phyloP scores from a whole-genome alignment of 2,113 vertebrate species.

The Ibidorhyncha struthersii region DNA sequence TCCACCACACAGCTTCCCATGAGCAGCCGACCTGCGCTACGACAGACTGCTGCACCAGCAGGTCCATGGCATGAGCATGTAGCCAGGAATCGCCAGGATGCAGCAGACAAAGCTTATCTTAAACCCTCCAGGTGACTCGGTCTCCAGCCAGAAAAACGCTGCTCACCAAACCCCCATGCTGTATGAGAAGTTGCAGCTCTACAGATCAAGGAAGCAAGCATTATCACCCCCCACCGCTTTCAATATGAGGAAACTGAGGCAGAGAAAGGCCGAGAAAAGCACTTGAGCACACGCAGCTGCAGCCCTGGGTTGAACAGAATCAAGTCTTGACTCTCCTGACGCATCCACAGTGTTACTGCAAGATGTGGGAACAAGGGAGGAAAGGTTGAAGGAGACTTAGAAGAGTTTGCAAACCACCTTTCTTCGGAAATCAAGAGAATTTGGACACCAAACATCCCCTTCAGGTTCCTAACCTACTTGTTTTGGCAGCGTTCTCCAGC shows the following conservation, averaged over 20 bases:
- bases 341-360: background rate
- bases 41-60: background rate
- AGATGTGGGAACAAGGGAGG: background rate
- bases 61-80: rapidly evolving
- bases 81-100: rapidly evolving
- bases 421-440: background rate
- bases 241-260: background rate
- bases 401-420: background rate
- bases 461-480: background rate
- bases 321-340: background rate
- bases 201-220: background rate
- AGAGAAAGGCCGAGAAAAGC: background rate
- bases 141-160: background rate
- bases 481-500: background rate
- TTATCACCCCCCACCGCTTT: background rate
- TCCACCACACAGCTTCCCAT: background rate
- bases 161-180: background rate
- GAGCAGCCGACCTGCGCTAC: background rate
- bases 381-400: background rate
- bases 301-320: background rate
- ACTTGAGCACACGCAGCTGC: background rate
- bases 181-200: background rate
- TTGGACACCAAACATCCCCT: background rate
- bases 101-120: background rate
- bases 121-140: background rate